These are phyloP conservation scores for Capra hircus DNA, from an alignment of 2,113 vertebrate species.

Conservation along the genomic window DNA sequence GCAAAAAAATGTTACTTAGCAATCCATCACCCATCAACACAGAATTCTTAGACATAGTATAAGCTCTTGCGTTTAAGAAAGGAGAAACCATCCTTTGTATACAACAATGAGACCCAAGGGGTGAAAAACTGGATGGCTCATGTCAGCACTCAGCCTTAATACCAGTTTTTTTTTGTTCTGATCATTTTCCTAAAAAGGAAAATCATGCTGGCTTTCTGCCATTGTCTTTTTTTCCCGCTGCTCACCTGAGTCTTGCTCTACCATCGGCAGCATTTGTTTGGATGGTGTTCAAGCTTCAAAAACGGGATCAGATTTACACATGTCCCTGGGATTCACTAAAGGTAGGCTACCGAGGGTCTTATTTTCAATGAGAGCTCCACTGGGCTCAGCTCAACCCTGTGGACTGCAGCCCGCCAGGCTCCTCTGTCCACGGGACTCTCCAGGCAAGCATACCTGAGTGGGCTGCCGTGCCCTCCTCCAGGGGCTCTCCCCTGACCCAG, in stretches of 20 bases:
- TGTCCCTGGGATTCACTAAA: not conserved
- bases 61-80: not conserved
- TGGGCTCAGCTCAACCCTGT: rapidly evolving
- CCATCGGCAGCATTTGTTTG: not conserved
- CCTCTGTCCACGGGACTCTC: not conserved
- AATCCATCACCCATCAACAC: not conserved
- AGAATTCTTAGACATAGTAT: not conserved
- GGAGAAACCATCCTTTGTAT: not conserved
- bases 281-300: not conserved
- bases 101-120: not conserved
- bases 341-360: not conserved
- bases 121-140: not conserved
- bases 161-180: not conserved
- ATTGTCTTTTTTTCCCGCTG: not conserved
- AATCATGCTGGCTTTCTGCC: not conserved
- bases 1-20: not conserved
- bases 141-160: not conserved
- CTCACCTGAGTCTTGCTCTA: not conserved
- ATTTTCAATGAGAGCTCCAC: not conserved
- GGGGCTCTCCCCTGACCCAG: not conserved
- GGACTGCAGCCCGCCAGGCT: not conserved
- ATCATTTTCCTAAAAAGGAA: not conserved
- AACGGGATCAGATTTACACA: not conserved
- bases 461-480: too few relatives aligned
- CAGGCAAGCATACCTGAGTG: too few relatives aligned